Percentiles rank a stretch among this genome's conserved stretches.
Evolutionary conservation across 2,888 invertebrate genomes (phyloP).

Genomic region (Euproctis similis): DNA sequence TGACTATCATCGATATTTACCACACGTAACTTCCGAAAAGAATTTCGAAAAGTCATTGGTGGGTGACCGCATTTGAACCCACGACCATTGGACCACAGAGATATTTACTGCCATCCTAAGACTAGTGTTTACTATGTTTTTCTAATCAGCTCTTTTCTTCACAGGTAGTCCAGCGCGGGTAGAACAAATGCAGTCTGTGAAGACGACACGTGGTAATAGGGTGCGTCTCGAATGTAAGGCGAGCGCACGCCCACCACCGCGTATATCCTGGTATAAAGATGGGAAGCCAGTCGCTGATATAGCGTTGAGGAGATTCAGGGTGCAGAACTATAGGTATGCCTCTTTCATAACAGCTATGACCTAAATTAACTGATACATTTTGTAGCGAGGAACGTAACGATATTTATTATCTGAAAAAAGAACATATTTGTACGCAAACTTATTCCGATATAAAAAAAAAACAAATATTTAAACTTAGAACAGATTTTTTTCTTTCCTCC

Average conservation of each 20-base stretch:
- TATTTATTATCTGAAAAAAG: background rate
- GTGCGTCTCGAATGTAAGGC: slow-evolving; percentile 84
- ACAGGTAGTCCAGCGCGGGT: slow-evolving; percentile 65
- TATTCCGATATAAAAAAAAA: no score
- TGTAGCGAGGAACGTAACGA: background rate
- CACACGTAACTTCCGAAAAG: no score
- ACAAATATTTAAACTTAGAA: no score
- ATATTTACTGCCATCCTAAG: no score
- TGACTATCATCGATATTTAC: no score
- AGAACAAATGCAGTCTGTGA: slow-evolving; percentile 58
- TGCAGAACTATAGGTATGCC: slow-evolving; percentile 78
- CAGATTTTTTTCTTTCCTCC: no score
- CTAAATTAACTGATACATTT: background rate
- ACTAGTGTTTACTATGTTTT: no score
- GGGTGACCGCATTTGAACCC: no score
- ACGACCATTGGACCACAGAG: no score
- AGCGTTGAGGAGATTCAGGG: slow-evolving; percentile 74
- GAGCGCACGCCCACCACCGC: slow-evolving; percentile 85
- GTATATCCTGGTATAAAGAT: slow-evolving; percentile 89
- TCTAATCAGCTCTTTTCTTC: slow-evolving; percentile 3
- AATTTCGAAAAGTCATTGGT: no score
- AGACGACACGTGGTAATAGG: slow-evolving; percentile 65
- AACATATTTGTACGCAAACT: no score
- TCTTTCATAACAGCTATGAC: background rate
- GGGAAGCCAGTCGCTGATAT: slow-evolving; percentile 78